These are phyloP conservation scores for Anoura caudifer DNA, from an alignment of 2,113 vertebrate genomes.

Conservation along the genomic window DNA sequence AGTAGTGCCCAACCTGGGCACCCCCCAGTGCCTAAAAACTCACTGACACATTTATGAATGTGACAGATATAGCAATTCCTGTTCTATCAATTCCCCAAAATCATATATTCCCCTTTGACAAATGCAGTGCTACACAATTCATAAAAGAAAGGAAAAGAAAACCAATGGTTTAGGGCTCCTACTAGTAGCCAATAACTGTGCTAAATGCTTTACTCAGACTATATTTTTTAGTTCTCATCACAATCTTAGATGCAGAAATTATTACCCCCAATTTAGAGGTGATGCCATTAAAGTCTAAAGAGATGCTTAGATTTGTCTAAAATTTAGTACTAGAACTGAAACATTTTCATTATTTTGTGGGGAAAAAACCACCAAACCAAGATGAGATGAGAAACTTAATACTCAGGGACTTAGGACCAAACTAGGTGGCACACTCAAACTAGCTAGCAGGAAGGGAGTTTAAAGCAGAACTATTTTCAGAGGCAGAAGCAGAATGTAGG, in stretches of 20 bases:
- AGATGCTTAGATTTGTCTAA: background rate
- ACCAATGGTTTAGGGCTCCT: slow-evolving; percentile 6
- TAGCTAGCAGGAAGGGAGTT: background rate
- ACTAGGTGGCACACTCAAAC: background rate
- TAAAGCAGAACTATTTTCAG: background rate
- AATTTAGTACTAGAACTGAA: background rate
- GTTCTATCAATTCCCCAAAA: background rate
- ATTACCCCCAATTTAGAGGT: background rate
- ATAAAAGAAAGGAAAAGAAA: background rate
- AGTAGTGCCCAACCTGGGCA: background rate
- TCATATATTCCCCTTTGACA: background rate
- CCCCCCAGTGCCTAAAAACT: background rate
- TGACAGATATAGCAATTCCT: background rate
- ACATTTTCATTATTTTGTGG: background rate
- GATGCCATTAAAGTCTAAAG: background rate
- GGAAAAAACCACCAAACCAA: background rate
- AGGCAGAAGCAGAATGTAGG: background rate
- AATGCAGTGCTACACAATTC: background rate
- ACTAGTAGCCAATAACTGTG: background rate
- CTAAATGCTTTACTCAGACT: background rate
- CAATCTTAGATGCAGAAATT: background rate
- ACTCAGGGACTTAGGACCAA: background rate
- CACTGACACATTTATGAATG: background rate
- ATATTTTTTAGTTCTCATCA: slow-evolving; percentile 9
- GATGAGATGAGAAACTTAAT: background rate